Evolutionary conservation across 2,888 invertebrate species (phyloP), one percentile per base, ranked within the genome.

Genomic region (Euphydryas editha): DNA sequence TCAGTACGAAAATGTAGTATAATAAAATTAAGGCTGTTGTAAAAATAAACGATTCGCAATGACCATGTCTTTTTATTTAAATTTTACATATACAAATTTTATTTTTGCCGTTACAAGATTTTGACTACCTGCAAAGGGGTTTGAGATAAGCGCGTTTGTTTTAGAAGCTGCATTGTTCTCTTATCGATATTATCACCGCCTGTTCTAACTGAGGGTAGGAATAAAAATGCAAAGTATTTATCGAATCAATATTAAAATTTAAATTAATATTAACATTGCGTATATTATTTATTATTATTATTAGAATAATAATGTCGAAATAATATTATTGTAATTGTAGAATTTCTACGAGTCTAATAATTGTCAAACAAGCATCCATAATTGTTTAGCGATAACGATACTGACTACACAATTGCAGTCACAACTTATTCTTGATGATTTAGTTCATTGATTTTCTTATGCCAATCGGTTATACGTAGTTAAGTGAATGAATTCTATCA

Each of bases 81-180:
- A 56, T 37, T 15, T 20, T 20, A 15, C 7, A 44, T 30, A 58
- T n/a, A 21, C 42, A 39, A 24, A 47, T 63, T 59, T 64, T 68
- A 55, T 65, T 65, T 68, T 59, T 49, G 61, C 49, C 42, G 15
- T 49, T 59, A 30, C 49, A 20, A 51, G 15, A 59, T 64, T 49
- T 64, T 58, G 62, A 62, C 67, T 71, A 71, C 72, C 72, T 72
- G 72, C 63, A 69, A 69, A 69, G 68, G 67, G 70, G 55, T 59
- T 58, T 20, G 36, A 72, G 74, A 75, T 73, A 73, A 75, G 72
- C 62, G 18, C 67, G 62, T 72, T 71, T 73, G 75, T 73, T 72
- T 71, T 68, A 70, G 69, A 69, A 62, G 67, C 69, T 72, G 69
- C 67, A 72, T 75, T 75, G 73, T 75, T 72, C 71, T 67, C 70